Base-by-base conservation (phyloP, 2,113 vertebrate species). In the Oreotrochilus melanogaster region DNA sequence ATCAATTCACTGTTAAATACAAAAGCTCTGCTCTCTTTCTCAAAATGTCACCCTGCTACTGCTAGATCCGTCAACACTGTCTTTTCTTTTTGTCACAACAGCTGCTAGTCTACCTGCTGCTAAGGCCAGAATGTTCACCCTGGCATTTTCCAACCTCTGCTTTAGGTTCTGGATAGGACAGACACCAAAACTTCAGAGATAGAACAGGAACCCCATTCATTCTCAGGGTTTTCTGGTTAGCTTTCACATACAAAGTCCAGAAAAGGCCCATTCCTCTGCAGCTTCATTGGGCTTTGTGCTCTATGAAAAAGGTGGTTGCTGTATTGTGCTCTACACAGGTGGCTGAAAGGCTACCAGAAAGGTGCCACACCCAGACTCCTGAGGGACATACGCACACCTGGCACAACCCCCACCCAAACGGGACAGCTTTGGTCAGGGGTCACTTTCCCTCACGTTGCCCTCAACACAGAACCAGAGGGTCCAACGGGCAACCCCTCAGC, bases 71-170 rank as follows among this genome's bases (percentile, higher is more conserved):
- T 18, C 28, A 61, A 51, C 1, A 2, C 7, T 39, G 64, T 25
- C n/a, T 81, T 66, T 37, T 24, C 28, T 24, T 11, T 4, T 9
- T 61, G 25, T 25, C 43, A 53, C 30, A 82, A 33, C 14, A 86
- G 66, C 31, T 5, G 1, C 25, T 0, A 0, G 27, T 15, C 27
- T 19, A 66, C 11, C 9, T 6, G 2, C 18, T 66, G 16, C 28
- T 71, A 27, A 54, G 42, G 33, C 27, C 18, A 3, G 53, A 42
- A 18, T 2, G 23, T 30, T 76, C 18, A 0, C 21, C 9, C 12
- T 6, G 37, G 8, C 18, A 23, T 74, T 85, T 70, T 57, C 24
- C 42, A 69, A 30, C 31, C 39, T 37, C 31, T 57, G 24, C 48
- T 73, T 54, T 16, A 61, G 31, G 30, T 72, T 87, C 47, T 58